phyloP scores from a whole-genome alignment of 2,113 vertebrate genomes.

The Lathamus discolor region DNA sequence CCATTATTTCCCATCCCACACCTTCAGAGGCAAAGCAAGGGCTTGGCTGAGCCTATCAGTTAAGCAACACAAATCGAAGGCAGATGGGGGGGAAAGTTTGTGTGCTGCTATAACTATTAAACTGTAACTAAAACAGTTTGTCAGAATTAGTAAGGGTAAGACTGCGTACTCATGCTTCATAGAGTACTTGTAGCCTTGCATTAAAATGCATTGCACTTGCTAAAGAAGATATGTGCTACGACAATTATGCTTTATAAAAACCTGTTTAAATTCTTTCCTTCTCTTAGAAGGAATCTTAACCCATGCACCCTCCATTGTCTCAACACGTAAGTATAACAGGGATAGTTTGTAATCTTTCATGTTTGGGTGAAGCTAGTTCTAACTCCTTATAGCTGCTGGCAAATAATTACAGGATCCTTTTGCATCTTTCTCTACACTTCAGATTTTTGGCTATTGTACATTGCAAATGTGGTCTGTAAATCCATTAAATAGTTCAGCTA shows the following conservation, averaged over 20 bases:
- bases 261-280: not conserved
- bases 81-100: not conserved
- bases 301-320: rapidly evolving
- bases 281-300: not conserved
- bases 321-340: rapidly evolving
- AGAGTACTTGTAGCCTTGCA: not conserved
- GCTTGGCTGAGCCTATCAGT: not conserved
- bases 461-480: rapidly evolving
- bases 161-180: not conserved
- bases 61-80: not conserved
- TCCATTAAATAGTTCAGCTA: not conserved
- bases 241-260: rapidly evolving
- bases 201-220: not conserved
- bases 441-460: not conserved
- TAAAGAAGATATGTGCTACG: not conserved
- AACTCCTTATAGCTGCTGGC: not conserved
- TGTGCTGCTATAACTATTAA: constrained; percentile 4
- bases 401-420: not conserved
- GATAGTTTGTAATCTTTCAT: rapidly evolving
- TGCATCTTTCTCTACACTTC: not conserved
- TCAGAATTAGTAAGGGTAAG: not conserved
- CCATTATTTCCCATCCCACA: not conserved
- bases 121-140: not conserved
- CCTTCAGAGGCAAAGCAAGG: not conserved
- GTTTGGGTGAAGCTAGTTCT: not conserved